These are phyloP conservation scores for Poeciliopsis retropinna DNA, from an alignment of 2,113 vertebrate genomes.

Conservation along the genomic window DNA sequence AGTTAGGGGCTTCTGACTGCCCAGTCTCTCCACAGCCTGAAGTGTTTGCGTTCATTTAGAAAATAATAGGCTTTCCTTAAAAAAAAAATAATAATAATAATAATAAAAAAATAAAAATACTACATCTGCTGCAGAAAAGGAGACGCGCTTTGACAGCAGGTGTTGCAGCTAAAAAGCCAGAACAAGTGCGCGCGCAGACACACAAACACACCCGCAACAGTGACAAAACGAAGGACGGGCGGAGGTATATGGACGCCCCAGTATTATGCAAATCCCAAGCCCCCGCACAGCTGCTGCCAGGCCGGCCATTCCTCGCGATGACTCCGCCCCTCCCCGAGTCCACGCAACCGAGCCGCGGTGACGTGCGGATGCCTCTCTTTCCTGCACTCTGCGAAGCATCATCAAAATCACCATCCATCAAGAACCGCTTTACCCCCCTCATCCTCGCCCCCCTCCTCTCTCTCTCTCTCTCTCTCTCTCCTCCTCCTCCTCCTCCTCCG, in stretches of 20 bases:
- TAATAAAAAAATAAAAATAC: not conserved
- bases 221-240: not conserved
- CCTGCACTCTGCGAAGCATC: slow-evolving; percentile 82
- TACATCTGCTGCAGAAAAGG: not conserved
- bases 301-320: slow-evolving; percentile 79
- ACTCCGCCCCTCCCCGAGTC: slow-evolving; percentile 72
- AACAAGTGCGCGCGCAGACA: not conserved
- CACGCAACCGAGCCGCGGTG: slow-evolving; percentile 86
- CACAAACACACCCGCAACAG: not conserved
- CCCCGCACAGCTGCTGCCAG: slow-evolving; percentile 75
- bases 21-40: not conserved
- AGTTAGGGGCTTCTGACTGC: slow-evolving; percentile 8
- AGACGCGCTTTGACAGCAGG: not conserved
- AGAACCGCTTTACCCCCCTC: slow-evolving; percentile 40
- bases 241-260: no score
- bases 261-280: not conserved
- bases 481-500: slow-evolving; percentile 40
- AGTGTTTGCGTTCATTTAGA: not conserved
- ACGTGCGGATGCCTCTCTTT: slow-evolving; percentile 86
- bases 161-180: not conserved
- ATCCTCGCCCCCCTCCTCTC: slow-evolving; percentile 34
- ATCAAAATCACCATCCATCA: slow-evolving; percentile 74
- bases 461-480: slow-evolving; percentile 28
- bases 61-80: not conserved
- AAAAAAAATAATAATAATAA: no score